These are phyloP conservation scores for Molossus alvarezi DNA, from an alignment of 2,797 vertebrate species.

Conservation along the genomic window DNA sequence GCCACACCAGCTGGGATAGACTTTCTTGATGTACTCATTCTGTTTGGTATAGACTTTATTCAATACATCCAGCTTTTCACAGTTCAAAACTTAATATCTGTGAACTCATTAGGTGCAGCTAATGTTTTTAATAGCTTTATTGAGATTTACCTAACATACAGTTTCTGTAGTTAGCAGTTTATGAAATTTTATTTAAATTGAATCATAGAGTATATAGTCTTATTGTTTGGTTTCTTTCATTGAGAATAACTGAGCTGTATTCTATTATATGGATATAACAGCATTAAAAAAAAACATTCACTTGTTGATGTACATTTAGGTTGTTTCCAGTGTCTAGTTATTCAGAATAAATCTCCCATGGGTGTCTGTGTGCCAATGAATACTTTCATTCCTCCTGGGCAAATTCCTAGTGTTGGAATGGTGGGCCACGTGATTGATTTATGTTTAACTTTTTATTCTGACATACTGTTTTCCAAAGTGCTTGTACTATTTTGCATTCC, in stretches of 20 bases:
- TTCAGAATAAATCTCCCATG: constrained; percentile 8
- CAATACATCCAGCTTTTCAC: not conserved
- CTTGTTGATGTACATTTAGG: not conserved
- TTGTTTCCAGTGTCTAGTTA: not conserved
- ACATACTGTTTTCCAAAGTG: not conserved
- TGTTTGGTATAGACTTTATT: not conserved
- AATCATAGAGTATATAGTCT: not conserved
- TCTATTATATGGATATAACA: not conserved
- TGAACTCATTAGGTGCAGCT: not conserved
- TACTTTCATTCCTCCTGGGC: not conserved
- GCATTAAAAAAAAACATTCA: not conserved
- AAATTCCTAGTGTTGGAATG: not conserved
- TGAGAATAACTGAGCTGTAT: not conserved
- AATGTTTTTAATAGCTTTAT: constrained; percentile 3
- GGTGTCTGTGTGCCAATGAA: not conserved
- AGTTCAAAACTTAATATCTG: not conserved
- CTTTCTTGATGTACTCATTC: not conserved
- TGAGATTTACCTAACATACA: not conserved
- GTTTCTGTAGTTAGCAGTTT: constrained; percentile 26
- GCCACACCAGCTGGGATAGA: no score
- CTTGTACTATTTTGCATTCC: not conserved
- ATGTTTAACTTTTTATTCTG: not conserved
- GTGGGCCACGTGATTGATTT: not conserved
- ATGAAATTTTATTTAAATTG: not conserved
- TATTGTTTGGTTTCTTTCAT: not conserved